A percentile compares a stretch with the other conserved stretches of the same genome.
These are phyloP conservation scores for Xenentodon cancila DNA, from an alignment of 2,797 vertebrate species.

Conservation along the genomic window DNA sequence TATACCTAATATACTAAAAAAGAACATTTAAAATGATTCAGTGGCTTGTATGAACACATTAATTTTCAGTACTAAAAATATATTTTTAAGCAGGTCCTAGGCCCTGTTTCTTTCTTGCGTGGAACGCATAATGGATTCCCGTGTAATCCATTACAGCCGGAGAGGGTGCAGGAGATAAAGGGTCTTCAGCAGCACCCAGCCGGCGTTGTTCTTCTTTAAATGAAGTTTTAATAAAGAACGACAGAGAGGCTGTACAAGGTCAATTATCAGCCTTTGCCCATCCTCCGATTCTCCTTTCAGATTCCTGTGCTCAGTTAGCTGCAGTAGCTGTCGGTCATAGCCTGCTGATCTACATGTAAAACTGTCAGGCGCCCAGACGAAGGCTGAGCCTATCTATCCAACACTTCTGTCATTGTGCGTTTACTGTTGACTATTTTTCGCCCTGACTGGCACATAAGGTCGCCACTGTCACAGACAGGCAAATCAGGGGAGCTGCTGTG, in stretches of 20 bases:
- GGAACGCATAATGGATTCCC: conserved; percentile 85
- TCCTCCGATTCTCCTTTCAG: conserved; percentile 49
- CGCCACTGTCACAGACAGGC: conserved; percentile 77
- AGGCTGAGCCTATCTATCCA: conserved; percentile 81
- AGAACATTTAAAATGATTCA: conserved; percentile 91
- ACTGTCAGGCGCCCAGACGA: conserved; percentile 67
- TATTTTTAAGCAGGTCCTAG: conserved; percentile 88
- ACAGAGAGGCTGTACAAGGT: conserved; percentile 82
- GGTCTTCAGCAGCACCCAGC: conserved; percentile 76
- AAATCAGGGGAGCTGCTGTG: conserved; percentile 70
- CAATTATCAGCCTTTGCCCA: conserved; percentile 80
- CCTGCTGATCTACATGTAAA: conserved; percentile 77
- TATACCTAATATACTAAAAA: conserved; percentile 90
- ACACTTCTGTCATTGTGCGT: conserved; percentile 64
- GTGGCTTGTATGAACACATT: conserved; percentile 85
- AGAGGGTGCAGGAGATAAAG: conserved; percentile 70
- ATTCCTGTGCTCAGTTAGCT: conserved; percentile 78
- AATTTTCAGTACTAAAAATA: conserved; percentile 91
- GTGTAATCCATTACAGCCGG: conserved; percentile 83
- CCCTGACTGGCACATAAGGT: conserved; percentile 84
- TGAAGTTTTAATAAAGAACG: conserved; percentile 89
- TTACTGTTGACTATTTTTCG: conserved; percentile 84
- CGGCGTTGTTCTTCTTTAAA: conserved; percentile 88
- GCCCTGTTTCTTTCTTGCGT: conserved; percentile 78
- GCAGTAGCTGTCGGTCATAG: conserved; percentile 81